These are phyloP conservation scores for Orthonevra nobilis DNA, from an alignment of 2,888 invertebrate genomes.

Conservation along the genomic window DNA sequence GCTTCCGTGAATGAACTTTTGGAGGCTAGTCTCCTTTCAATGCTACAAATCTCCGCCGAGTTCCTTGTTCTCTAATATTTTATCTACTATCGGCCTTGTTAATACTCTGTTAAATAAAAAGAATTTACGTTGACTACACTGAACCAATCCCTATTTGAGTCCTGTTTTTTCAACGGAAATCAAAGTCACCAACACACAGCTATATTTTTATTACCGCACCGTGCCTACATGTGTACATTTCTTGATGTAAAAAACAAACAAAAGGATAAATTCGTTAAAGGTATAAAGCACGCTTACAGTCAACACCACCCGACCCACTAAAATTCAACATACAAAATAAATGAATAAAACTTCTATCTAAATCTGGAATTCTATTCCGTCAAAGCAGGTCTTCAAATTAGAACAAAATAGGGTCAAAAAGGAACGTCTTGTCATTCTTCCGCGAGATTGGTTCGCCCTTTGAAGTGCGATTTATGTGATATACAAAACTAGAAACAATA, in stretches of 20 bases:
- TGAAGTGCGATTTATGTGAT: slow-evolving; percentile 3
- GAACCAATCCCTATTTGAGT: slow-evolving; percentile 12
- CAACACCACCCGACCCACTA: slow-evolving; percentile 30
- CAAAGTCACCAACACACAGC: too few species aligned
- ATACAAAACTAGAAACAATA: slow-evolving; percentile 44
- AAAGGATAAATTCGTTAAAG: slow-evolving; percentile 20
- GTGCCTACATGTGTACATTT: not conserved
- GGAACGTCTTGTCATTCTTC: slow-evolving; percentile 1
- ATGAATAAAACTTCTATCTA: slow-evolving; percentile 31
- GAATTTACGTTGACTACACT: slow-evolving; percentile 16
- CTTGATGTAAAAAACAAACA: slow-evolving; percentile 21
- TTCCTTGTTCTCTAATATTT: too few species aligned
- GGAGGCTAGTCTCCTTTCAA: too few species aligned
- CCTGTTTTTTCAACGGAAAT: slow-evolving; percentile 25
- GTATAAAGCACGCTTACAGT: slow-evolving; percentile 41
- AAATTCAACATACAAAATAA: not conserved
- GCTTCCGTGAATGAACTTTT: too few species aligned
- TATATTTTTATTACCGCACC: too few species aligned
- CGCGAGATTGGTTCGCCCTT: slow-evolving; percentile 53
- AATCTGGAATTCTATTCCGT: slow-evolving; percentile 20
- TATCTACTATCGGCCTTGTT: too few species aligned
- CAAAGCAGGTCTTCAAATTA: slow-evolving; percentile 54
- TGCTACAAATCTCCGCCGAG: too few species aligned
- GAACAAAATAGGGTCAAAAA: slow-evolving; percentile 50
- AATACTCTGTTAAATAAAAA: too few species aligned